Evolutionary conservation across 2,797 vertebrate species (phyloP).

Genomic region (Syndactyla subalaris): DNA sequence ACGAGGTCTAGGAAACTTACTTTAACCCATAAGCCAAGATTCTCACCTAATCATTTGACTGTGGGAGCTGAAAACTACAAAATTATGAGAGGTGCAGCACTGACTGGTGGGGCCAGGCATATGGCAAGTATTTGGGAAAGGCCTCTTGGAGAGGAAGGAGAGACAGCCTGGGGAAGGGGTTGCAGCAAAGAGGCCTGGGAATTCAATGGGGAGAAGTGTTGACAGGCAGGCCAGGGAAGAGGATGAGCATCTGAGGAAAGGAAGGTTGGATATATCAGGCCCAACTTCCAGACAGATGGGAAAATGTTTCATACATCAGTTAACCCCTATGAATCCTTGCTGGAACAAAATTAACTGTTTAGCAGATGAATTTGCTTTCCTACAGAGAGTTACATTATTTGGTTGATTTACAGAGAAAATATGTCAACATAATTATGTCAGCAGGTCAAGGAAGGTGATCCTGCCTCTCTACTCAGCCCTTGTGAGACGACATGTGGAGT

Average conservation of each 20-base stretch:
- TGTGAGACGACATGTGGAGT: background rate
- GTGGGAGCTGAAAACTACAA: constrained; percentile 53
- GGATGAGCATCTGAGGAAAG: background rate
- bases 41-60: constrained; percentile 66
- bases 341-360: background rate
- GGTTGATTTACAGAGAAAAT: background rate
- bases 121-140: constrained; percentile 11
- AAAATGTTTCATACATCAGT: background rate
- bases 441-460: background rate
- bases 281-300: background rate
- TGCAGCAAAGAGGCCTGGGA: background rate
- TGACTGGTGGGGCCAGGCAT: constrained; percentile 8
- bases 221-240: background rate
- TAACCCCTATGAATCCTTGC: background rate
- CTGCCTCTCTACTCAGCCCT: background rate
- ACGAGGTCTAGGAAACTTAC: constrained; percentile 52
- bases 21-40: constrained; percentile 50
- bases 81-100: constrained; percentile 1
- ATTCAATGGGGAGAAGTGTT: background rate
- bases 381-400: background rate
- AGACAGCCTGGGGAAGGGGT: background rate
- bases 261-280: background rate
- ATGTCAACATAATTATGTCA: background rate
- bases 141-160: background rate
- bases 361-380: background rate